Evolutionary conservation across 2,113 vertebrate genomes (phyloP).

Genomic region (Proteles cristata): DNA sequence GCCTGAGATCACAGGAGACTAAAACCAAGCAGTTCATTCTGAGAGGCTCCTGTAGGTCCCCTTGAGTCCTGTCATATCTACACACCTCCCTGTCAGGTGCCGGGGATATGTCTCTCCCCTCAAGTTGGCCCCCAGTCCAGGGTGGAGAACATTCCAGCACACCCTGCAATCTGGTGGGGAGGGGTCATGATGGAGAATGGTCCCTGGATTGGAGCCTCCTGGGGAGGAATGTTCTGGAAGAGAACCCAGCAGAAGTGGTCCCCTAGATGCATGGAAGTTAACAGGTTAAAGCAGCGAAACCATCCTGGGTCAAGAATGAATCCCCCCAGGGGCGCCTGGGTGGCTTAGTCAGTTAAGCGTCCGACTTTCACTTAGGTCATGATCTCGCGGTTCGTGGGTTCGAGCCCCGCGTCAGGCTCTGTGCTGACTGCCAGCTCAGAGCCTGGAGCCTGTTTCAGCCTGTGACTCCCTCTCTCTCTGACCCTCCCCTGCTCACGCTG

Average conservation of each 20-base stretch:
- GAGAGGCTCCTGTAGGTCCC: rapidly evolving
- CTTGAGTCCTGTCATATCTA: neutral
- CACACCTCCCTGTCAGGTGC: neutral
- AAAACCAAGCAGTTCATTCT: neutral
- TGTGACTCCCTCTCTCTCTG: no score
- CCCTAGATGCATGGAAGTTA: neutral
- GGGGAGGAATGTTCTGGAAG: neutral
- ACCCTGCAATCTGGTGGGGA: neutral
- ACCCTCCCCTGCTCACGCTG: no score
- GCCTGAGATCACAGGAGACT: neutral
- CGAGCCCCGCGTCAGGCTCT: no score
- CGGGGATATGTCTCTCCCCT: neutral
- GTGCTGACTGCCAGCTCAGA: no score
- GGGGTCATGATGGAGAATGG: neutral
- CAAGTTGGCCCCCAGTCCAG: neutral
- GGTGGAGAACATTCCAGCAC: neutral
- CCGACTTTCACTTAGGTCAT: no score
- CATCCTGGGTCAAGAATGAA: rapidly evolving
- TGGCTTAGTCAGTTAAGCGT: no score
- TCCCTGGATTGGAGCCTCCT: neutral
- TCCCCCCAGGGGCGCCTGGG: no score
- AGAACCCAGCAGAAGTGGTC: neutral
- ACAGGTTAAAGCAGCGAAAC: neutral
- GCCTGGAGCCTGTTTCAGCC: no score
- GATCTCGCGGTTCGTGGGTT: no score